Evolutionary conservation across 2,113 vertebrate species (phyloP), one percentile per base, ranked within the genome.

Genomic region (Brachyhypopomus gauderio): DNA sequence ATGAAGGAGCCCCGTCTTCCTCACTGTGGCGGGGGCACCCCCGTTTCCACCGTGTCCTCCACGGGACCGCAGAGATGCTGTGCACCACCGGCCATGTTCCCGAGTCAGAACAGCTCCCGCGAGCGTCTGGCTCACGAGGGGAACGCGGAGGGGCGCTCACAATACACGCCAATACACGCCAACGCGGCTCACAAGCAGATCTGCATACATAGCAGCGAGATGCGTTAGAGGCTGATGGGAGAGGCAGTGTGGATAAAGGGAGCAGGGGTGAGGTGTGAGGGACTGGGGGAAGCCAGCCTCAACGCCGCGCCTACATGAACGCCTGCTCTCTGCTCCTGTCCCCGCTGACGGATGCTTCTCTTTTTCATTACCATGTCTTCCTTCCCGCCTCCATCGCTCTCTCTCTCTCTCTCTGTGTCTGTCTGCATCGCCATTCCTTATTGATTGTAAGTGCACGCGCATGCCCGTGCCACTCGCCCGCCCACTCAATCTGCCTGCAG

Each of bases 381-480:
- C 59, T 78, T 27, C 45, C 25, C 69, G 25, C 48, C 30, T 60
- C 14, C 41, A 55, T 78, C 4, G 34, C 8, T 8, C 12, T 23
- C 16, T 36, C 9, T n/a, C 17, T 38, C 36, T 64, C 5, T 45
- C n/a, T 22, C 66, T 59, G 30, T 48, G 17, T 79, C 56, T 62
- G 38, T 83, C 81, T 4, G 52, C 52, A 41, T 14, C 25, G 23
- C 77, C 52, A n/a, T 82, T 25, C n/a, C 14, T 64, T 78, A 84
- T 85, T 82, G 78, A 87, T 85, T 22, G 36, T 55, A 36, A 59
- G 67, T 72, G 72, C 59, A 70, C 41, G 72, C 64, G 23, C 75
- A 71, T 62, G 38, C 84, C 69, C 77, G 85, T 72, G 66, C 78
- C 62, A 78, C 72, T 75, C 55, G 34, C 45, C 80, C 85, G 66